Evolutionary conservation across 23 tunicate genomes (phyloP), one percentile per base, ranked within the genome.

Genomic region (Corella eumyota): DNA sequence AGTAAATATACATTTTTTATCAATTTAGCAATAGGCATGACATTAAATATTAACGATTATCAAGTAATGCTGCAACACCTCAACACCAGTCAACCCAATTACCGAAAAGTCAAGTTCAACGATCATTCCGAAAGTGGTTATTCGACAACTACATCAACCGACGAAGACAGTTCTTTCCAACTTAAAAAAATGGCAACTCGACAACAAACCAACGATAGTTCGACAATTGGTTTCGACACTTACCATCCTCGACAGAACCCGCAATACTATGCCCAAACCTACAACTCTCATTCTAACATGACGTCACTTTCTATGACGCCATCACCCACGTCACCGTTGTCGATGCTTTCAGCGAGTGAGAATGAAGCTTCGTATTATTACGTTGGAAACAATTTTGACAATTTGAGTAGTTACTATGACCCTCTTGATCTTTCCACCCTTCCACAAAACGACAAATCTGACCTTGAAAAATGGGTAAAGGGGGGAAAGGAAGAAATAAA

Each of bases 41-140:
- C 60, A 2, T 4, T 33, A 26, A 54, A 4, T 3, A 26, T 33
- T 54, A 32, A 54, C 2, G 13, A 32, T 33, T 26, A 33, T 54
- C 31, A 25, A 32, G 60, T 54, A 4, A 54, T 54, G 60, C 60
- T 54, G 2, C 60, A 54, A 33, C 31, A 54, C 30, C 60, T 54
- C 3, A 54, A 54, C 60, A 33, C 60, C 2, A 54, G 23, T 7
- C 60, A 54, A 3, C 25, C 50, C 37, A 62, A 51, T n/a, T 35
- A 1, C 32, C 44, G 33, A 23, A 46, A 56, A 35, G 73, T 76
- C 26, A 59, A 59, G 61, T 82, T 73, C 46, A 50, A 53, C 45
- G 92, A 82, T 61, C 64, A 34, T n/a, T 69, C 67, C 7, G 95
- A 86, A 37, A 86, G 95, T 64, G 95, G 95, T 25, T 86, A 86